These are phyloP conservation scores for Dreissena rostriformis DNA, from an alignment of 1,140 invertebrate genomes.

Conservation along the genomic window DNA sequence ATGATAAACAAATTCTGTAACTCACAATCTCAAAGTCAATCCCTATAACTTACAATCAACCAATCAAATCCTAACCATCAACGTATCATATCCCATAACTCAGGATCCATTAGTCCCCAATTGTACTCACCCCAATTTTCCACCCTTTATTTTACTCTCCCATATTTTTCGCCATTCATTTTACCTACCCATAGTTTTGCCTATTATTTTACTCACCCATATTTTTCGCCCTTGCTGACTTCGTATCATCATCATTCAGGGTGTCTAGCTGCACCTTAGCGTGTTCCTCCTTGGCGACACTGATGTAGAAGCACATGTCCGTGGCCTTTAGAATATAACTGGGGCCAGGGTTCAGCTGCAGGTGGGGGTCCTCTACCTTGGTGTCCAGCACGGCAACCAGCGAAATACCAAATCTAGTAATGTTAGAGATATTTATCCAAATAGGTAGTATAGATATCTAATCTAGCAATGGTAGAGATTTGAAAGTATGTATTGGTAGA, in stretches of 20 bases:
- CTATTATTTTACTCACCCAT: conserved; percentile 59
- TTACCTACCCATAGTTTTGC: too few relatives aligned
- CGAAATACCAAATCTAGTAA: conserved; percentile 93
- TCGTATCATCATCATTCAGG: conserved; percentile 25
- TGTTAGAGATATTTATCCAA: too few relatives aligned
- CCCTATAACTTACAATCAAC: too few relatives aligned
- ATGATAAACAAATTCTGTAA: too few relatives aligned
- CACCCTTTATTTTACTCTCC: conserved; percentile 50
- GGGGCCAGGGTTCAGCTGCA: conserved; percentile 97
- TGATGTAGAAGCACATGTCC: conserved; percentile 99
- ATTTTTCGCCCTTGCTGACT: conserved; percentile 60
- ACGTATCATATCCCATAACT: not conserved
- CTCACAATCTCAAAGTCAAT: too few relatives aligned
- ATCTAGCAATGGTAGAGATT: too few relatives aligned
- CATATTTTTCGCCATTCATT: conserved; percentile 65
- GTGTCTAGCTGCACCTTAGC: conserved; percentile 81
- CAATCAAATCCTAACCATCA: too few relatives aligned
- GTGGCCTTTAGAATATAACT: conserved; percentile 93
- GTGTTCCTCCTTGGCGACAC: conserved; percentile 92
- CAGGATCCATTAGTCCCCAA: not conserved
- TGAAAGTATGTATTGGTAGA: too few relatives aligned
- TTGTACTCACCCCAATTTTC: too few relatives aligned
- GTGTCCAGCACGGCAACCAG: conserved; percentile 93
- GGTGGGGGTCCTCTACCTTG: conserved; percentile 92
- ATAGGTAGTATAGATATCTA: too few relatives aligned